phyloP scores from a whole-genome alignment of 2,113 vertebrate genomes.

The Sinocyclocheilus anophthalmus region DNA sequence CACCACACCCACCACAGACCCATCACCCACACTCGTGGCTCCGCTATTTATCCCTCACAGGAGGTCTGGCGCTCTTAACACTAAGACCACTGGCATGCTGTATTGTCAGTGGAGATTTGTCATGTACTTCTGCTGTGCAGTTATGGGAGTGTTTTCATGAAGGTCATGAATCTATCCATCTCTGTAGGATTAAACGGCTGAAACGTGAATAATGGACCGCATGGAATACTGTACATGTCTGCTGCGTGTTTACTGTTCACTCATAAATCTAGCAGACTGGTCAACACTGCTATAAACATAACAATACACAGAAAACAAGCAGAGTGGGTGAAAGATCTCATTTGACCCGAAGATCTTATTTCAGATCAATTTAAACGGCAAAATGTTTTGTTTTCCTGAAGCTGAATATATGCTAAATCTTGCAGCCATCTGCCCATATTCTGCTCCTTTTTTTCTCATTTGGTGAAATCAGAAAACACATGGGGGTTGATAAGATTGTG shows the following conservation, averaged over 20 bases:
- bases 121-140: neutral
- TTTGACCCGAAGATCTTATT: too few relatives aligned
- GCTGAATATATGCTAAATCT: too few relatives aligned
- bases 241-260: neutral
- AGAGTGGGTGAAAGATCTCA: too few relatives aligned
- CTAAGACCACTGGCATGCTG: neutral
- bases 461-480: too few relatives aligned
- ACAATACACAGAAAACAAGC: neutral
- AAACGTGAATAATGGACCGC: neutral
- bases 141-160: constrained; percentile 9
- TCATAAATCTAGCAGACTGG: constrained; percentile 3
- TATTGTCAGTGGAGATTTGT: constrained; percentile 17
- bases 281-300: neutral
- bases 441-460: too few relatives aligned
- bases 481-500: too few relatives aligned
- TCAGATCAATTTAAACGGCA: too few relatives aligned
- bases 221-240: neutral
- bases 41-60: constrained; percentile 29
- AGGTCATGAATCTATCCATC: constrained; percentile 12
- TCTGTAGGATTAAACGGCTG: constrained; percentile 14
- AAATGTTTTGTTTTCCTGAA: too few relatives aligned
- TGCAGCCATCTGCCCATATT: too few relatives aligned
- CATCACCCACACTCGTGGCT: neutral
- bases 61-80: constrained; percentile 9
- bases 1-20: too few relatives aligned